Conservation (phyloP, 2,888 invertebrate genomes). For the Onthophagus sagittarius region DNA sequence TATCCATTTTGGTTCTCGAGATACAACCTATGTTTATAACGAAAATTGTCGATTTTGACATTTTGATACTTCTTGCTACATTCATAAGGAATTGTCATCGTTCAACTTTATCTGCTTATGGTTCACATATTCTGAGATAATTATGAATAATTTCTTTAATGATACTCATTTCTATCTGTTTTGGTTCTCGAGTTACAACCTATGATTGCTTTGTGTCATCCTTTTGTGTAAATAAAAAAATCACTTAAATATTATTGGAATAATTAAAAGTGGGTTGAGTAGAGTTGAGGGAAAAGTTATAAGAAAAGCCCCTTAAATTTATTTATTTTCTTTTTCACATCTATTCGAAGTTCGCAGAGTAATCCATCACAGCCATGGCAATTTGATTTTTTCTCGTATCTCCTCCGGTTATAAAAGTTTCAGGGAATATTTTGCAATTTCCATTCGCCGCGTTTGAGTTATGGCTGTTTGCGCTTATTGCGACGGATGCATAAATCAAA, state of each 20-base stretch:
- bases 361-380: constrained; percentile 22
- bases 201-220: no score
- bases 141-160: no score
- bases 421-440: constrained; percentile 30
- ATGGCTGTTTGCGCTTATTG: constrained; percentile 35
- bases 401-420: constrained; percentile 22
- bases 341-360: constrained; percentile 4
- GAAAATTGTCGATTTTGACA: no score
- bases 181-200: no score
- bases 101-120: no score
- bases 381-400: constrained; percentile 20
- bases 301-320: background rate
- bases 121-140: no score
- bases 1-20: no score
- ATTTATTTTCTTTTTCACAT: background rate
- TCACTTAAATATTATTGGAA: background rate
- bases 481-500: constrained; percentile 33
- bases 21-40: no score
- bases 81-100: no score
- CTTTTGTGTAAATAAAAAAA: no score
- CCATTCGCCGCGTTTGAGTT: constrained; percentile 32
- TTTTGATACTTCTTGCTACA: no score
- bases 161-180: no score
- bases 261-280: background rate
- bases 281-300: background rate